Evolutionary conservation across 2,888 invertebrate species (phyloP).

Genomic region (Brassicogethes aeneus): DNA sequence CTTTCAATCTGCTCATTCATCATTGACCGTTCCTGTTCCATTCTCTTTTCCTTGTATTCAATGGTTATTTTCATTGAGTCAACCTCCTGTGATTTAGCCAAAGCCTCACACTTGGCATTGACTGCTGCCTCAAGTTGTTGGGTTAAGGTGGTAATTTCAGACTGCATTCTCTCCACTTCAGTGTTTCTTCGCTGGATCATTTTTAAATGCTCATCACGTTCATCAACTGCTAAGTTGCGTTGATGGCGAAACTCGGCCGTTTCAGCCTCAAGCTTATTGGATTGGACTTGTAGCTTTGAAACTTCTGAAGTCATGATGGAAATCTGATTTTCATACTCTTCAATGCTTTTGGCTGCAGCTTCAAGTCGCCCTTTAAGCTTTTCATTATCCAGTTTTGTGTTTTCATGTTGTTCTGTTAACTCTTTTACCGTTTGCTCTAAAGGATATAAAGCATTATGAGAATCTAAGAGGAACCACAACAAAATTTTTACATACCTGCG

Average conservation of each 20-base stretch:
- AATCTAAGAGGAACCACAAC: slow-evolving; percentile 2
- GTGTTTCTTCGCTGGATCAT: slow-evolving; percentile 62
- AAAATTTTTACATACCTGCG: slow-evolving; percentile 45
- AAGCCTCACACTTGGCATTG: slow-evolving; percentile 73
- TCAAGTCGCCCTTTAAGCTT: slow-evolving; percentile 54
- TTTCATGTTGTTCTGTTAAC: slow-evolving; percentile 47
- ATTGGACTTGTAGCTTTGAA: slow-evolving; percentile 53
- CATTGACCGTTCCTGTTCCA: slow-evolving; percentile 73
- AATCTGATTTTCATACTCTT: slow-evolving; percentile 57
- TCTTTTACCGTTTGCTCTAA: slow-evolving; percentile 50
- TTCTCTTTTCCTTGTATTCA: slow-evolving; percentile 72
- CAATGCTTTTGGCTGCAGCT: slow-evolving; percentile 51
- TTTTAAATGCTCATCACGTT: slow-evolving; percentile 63
- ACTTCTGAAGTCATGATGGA: slow-evolving; percentile 54
- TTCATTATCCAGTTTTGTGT: slow-evolving; percentile 53
- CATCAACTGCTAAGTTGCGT: slow-evolving; percentile 61
- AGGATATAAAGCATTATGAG: slow-evolving; percentile 17
- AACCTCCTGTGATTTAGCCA: slow-evolving; percentile 71
- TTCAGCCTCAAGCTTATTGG: slow-evolving; percentile 57
- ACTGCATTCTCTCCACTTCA: slow-evolving; percentile 64
- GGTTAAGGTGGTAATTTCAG: slow-evolving; percentile 59
- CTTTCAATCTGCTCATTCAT: slow-evolving; percentile 70
- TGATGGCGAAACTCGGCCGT: slow-evolving; percentile 57
- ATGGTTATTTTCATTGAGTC: slow-evolving; percentile 69
- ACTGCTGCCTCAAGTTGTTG: slow-evolving; percentile 68